phyloP scores from a whole-genome alignment of 2,113 vertebrate species.

The Nycticryphes semicollaris region DNA sequence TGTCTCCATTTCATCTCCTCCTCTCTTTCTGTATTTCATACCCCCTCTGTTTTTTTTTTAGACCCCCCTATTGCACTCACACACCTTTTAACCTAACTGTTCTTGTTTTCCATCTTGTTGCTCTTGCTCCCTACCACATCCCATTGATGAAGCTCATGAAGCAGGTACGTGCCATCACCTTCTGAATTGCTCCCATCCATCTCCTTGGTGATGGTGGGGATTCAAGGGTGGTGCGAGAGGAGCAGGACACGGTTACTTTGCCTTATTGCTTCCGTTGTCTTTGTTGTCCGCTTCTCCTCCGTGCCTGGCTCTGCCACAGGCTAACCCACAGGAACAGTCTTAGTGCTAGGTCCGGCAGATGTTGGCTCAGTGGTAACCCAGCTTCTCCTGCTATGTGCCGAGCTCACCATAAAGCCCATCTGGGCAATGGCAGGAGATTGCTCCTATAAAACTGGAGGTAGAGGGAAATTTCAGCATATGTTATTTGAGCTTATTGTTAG shows the following conservation, averaged over 20 bases:
- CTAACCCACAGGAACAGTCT: background rate
- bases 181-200: background rate
- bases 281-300: background rate
- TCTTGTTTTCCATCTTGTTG: background rate
- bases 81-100: background rate
- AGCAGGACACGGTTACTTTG: background rate
- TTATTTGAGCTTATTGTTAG: background rate
- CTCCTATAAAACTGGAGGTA: background rate
- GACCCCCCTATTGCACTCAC: background rate
- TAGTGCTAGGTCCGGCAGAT: rapidly evolving
- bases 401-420: background rate
- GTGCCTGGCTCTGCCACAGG: rapidly evolving
- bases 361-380: rapidly evolving
- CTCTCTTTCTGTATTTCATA: background rate
- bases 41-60: background rate
- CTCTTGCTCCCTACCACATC: background rate
- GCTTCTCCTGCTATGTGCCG: background rate
- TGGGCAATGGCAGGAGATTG: background rate
- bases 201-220: background rate
- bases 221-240: background rate
- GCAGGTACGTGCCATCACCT: constrained; percentile 79
- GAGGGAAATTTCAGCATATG: background rate
- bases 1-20: background rate
- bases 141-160: constrained; percentile 59
- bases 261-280: background rate